Evolutionary conservation across 2,888 invertebrate species (phyloP).

Genomic region (Dioctria linearis): DNA sequence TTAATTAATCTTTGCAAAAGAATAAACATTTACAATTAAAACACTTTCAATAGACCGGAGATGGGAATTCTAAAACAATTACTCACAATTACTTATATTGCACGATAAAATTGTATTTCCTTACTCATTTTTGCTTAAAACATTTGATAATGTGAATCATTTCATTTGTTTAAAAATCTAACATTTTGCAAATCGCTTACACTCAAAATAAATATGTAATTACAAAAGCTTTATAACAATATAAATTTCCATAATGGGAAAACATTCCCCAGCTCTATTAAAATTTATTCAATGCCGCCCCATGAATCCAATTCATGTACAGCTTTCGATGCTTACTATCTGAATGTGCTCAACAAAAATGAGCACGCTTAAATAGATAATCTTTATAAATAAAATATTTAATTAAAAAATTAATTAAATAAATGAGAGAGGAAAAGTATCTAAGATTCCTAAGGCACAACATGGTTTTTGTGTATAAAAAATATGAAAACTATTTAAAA

Average conservation of each 20-base stretch:
- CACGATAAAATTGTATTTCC: constrained; percentile 36
- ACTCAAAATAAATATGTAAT: constrained; percentile 16
- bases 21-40: constrained; percentile 24
- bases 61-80: constrained; percentile 22
- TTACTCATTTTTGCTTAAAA: constrained; percentile 8
- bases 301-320: constrained; percentile 30
- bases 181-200: constrained; percentile 20
- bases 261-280: constrained; percentile 16
- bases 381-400: constrained; percentile 51
- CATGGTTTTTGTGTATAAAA: constrained; percentile 27
- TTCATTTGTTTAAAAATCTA: background rate
- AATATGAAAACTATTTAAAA: background rate
- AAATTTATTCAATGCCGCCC: background rate
- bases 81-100: constrained; percentile 45
- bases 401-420: constrained; percentile 57
- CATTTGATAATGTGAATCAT: background rate
- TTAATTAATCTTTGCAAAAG: constrained; percentile 6
- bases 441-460: constrained; percentile 55
- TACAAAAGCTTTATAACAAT: constrained; percentile 34
- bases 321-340: constrained; percentile 30
- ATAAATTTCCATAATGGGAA: background rate
- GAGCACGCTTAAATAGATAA: constrained; percentile 42
- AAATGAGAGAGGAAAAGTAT: constrained; percentile 48
- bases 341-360: constrained; percentile 56
- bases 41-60: background rate